Evolutionary conservation across 2,888 invertebrate genomes (phyloP), one percentile per base, ranked within the genome.

Genomic region (Adineta ricciae): DNA sequence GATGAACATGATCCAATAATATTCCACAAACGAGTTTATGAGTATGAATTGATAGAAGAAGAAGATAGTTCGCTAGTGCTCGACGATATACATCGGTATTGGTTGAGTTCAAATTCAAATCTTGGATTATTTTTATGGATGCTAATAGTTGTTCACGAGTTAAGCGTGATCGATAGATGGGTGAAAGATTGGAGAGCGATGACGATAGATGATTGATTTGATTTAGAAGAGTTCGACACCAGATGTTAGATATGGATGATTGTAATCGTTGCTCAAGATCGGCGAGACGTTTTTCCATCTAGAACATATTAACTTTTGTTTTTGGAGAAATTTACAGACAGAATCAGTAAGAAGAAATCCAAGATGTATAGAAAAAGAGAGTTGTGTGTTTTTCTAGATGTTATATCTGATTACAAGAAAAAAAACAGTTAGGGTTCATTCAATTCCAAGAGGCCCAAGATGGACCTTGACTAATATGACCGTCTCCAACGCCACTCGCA

Each of bases 1-100:
- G 2, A 41, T 78, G 14, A 78, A 78, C 14, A 41, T 78, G 41
- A 24, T 41, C 14, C 9, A 78, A n/a, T 24, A 78, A 9, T 78
- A 41, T 38, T 78, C 41, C 78, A 78, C 38, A 38, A 78, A 78
- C 38, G 14, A 78, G n/a, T 78, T 38, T 78, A 78, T 78, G 78
- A 9, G 41, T 78, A 78, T 78, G 78, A 41, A 78, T 41, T 32
- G 78, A 78, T 78, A 78, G n/a, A n/a, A 78, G 41, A 11, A 41
- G 41, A 2, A 78, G 24, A 41, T 78, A 78, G 41, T 78, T 41
- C 24, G 2, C n/a, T 38, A 78, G n/a, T 4, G 41, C 24, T 24
- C 11, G 11, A 41, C 16, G 9, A 41, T 78, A 78, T 78, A 78
- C 24, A 41, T 78, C 41, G n/a, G 21, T 41, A 41, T 38, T 24